These are phyloP conservation scores for Papio anubis DNA, from an alignment of 2,113 vertebrate species.

Conservation along the genomic window DNA sequence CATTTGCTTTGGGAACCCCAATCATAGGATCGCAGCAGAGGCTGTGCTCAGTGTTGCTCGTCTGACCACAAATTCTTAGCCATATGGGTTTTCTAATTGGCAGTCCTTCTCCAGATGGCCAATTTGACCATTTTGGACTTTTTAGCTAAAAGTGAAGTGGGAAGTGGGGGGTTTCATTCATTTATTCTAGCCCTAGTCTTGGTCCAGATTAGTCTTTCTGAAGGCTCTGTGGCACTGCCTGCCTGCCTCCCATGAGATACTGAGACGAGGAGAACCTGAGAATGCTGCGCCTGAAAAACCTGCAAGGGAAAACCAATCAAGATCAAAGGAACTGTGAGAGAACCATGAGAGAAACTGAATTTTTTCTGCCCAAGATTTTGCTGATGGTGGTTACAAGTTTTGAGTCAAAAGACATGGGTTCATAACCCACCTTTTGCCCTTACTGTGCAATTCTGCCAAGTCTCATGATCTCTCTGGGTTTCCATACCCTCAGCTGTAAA, in stretches of 20 bases:
- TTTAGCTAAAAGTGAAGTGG: neutral
- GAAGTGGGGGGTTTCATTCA: neutral
- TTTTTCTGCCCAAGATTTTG: neutral
- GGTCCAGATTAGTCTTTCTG: neutral
- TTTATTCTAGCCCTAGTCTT: neutral
- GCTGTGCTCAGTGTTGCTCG: neutral
- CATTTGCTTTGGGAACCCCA: neutral
- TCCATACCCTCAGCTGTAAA: neutral
- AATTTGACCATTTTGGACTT: neutral
- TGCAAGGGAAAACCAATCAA: neutral
- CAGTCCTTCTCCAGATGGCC: neutral
- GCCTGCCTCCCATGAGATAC: neutral
- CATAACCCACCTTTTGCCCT: neutral
- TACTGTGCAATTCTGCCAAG: neutral
- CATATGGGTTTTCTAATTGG: conserved; percentile 49
- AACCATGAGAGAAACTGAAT: neutral
- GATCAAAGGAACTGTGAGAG: neutral
- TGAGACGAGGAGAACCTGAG: neutral
- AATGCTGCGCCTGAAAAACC: neutral
- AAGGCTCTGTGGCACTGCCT: rapidly evolving
- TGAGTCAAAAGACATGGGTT: neutral
- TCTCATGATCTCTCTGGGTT: neutral
- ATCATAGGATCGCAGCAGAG: neutral
- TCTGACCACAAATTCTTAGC: conserved; percentile 34
- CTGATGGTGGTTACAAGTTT: neutral